Base-by-base conservation (phyloP, 2,797 vertebrate species). In the Acipenser ruthenus region DNA sequence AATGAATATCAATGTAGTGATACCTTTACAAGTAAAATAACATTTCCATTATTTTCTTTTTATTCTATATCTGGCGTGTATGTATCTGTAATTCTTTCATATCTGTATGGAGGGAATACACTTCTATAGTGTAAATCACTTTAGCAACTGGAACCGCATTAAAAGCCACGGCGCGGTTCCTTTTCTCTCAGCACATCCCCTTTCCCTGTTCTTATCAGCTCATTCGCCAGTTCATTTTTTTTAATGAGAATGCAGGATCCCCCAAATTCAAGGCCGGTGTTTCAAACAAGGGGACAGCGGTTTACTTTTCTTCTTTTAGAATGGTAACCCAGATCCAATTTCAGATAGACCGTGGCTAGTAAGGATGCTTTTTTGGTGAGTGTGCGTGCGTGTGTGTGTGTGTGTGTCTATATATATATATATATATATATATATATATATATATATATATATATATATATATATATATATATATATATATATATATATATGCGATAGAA, bases 301-400 rank as follows among this genome's bases (percentile, higher is more conserved):
- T 89, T 90, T 91, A 90, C 82, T 88, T 86, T 91, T 84, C 90
- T 86, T 86, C 89, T 90, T 89, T 96, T 90, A 91, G 91, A 92
- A 95, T 94, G 89, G 87, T 92, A 92, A 93, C 93, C 94, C 89
- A 93, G 95, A 98, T 98, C 93, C 93, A 98, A 98, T 98, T 97
- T 97, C 87, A 98, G 96, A 98, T 98, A 95, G 88, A 88, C 71
- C 83, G 63, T 75, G 75, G 86, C 83, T 86, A 90, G 86, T 86
- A 86, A 80, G 89, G 89, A 94, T 89, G 92, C 88, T 87, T 89
- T 88, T 83, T 86, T 84, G 3, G 37, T 37, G 37, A 5, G 37
- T 37, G 4, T 5, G 37, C 5, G 37, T 5, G 37, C 37, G 23
- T 37, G 23, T 37, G 23, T 37, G 23, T 37, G 23, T 37, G 23